These are phyloP conservation scores for Chionis minor DNA, from an alignment of 2,113 vertebrate genomes.

Conservation along the genomic window DNA sequence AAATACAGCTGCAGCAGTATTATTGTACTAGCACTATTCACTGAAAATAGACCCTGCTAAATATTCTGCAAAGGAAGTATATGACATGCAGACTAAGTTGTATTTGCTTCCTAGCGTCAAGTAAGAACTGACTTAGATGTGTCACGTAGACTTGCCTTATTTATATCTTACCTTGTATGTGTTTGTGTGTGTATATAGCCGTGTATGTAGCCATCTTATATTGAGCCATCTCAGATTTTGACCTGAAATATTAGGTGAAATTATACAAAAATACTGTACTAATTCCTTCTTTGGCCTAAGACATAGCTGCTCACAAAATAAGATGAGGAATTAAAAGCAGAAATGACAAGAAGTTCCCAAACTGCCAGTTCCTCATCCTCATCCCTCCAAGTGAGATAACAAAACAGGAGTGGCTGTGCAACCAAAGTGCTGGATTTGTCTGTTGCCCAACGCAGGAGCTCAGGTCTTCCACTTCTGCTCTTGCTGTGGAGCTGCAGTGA, in stretches of 20 bases:
- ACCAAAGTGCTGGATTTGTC: fast-evolving
- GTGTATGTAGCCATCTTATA: not conserved
- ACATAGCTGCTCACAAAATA: not conserved
- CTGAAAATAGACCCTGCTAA: not conserved
- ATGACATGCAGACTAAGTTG: not conserved
- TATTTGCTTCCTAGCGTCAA: not conserved
- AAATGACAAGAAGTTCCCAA: not conserved
- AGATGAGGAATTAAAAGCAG: not conserved
- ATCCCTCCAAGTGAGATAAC: not conserved
- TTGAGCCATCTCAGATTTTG: not conserved
- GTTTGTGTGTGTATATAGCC: not conserved
- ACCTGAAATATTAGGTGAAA: not conserved
- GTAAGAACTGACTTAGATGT: not conserved
- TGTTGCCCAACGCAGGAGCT: not conserved
- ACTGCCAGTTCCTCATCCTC: not conserved
- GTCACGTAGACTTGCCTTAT: not conserved
- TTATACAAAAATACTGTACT: not conserved
- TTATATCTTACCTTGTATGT: not conserved
- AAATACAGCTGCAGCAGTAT: not conserved
- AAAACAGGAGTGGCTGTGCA: not conserved
- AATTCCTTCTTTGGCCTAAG: not conserved
- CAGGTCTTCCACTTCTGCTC: not conserved
- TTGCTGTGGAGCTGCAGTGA: not conserved
- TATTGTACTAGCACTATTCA: not conserved
- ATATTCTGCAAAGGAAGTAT: not conserved